phyloP scores from a whole-genome alignment of 1,140 invertebrate species.

The Caenorhabditis elegans region DNA sequence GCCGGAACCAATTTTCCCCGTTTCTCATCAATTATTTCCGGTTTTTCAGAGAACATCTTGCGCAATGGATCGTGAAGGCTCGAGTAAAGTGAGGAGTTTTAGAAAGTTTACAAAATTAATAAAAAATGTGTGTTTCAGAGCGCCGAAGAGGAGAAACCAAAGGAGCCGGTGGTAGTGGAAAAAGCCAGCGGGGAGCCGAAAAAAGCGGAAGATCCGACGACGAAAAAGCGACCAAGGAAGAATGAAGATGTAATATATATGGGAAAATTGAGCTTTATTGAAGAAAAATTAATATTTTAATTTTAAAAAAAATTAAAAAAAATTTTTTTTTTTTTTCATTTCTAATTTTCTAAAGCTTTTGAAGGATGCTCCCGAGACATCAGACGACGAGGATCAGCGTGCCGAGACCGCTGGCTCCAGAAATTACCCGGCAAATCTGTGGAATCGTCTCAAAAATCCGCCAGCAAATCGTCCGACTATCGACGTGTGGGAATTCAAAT shows the following conservation, averaged over 20 bases:
- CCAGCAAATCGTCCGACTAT: neutral
- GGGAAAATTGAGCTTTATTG: too few species aligned
- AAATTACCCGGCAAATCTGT: neutral
- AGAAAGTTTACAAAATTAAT: neutral
- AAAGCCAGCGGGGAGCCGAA: too few species aligned
- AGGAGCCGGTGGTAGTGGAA: too few species aligned
- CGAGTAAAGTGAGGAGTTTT: neutral
- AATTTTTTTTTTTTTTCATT: too few species aligned
- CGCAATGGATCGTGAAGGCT: neutral
- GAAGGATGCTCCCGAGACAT: neutral
- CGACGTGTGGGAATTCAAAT: constrained; percentile 13
- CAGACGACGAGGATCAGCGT: neutral
- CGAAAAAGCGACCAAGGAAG: too few species aligned
- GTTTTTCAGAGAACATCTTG: neutral
- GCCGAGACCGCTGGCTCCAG: neutral
- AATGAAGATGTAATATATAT: too few species aligned
- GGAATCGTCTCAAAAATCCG: neutral
- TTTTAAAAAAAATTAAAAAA: too few species aligned
- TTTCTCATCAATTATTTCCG: neutral
- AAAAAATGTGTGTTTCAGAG: too few species aligned
- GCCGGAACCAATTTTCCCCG: neutral
- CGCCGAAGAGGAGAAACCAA: too few species aligned
- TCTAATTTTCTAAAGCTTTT: neutral
- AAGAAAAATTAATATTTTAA: too few species aligned
- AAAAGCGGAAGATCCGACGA: too few species aligned